Percentiles rank a stretch among this genome's conserved stretches.
These are phyloP conservation scores for Ammodytes marinus DNA, from an alignment of 2,113 vertebrate genomes.

Conservation along the genomic window DNA sequence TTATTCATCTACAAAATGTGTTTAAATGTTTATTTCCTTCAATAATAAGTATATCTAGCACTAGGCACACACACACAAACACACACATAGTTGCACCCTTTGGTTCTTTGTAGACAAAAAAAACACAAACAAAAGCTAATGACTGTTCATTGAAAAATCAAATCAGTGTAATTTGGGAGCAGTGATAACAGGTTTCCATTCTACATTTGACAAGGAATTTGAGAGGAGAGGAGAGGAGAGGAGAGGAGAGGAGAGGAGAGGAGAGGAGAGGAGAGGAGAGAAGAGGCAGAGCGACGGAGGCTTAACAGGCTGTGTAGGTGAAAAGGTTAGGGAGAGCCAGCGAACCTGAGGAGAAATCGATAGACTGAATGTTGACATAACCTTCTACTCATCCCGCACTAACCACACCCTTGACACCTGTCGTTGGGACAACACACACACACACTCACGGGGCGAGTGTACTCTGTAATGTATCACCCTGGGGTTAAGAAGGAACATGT, in stretches of 20 bases:
- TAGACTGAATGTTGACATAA: conserved; percentile 69
- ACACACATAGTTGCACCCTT: not conserved
- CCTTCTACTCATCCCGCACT: conserved; percentile 66
- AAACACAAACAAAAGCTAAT: conserved; percentile 9
- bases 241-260: not conserved
- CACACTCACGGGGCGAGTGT: conserved; percentile 37
- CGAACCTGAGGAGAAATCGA: conserved; percentile 62
- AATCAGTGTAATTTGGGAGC: conserved; percentile 27
- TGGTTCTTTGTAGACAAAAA: not conserved
- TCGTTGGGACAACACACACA: conserved; percentile 20
- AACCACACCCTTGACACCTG: conserved; percentile 60
- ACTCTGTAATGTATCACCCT: conserved; percentile 50
- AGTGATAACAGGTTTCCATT: conserved; percentile 17
- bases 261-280: not conserved
- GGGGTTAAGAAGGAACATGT: conserved; percentile 37
- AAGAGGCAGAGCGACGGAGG: not conserved
- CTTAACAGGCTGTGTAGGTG: conserved; percentile 44
- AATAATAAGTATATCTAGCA: not conserved
- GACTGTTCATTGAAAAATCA: conserved; percentile 38
- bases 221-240: not conserved
- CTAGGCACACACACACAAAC: not conserved
- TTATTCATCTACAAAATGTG: conserved; percentile 14
- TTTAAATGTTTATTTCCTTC: not conserved
- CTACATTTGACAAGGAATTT: conserved; percentile 18
- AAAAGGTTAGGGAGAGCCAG: conserved; percentile 49